Base-by-base conservation (phyloP, 2,113 vertebrate genomes). In the Scopus umbretta region DNA sequence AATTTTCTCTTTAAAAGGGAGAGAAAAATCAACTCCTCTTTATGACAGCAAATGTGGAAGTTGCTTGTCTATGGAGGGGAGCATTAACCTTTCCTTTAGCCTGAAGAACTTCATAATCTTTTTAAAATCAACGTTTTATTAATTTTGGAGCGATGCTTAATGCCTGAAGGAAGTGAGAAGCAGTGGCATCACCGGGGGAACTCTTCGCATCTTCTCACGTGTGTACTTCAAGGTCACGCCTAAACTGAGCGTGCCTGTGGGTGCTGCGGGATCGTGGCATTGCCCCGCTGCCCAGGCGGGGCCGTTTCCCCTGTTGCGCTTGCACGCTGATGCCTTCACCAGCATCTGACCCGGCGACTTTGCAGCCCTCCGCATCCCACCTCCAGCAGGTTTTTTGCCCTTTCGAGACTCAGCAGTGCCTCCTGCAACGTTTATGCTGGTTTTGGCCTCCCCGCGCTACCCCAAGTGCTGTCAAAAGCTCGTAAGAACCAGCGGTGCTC, bases 61-160 rank as follows among this genome's bases (percentile, higher is more conserved):
- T 42, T 75, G 27, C 29, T 7, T 32, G 53, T 42, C 23, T 52
- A 8, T 10, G 38, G 47, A 95, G 81, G 88, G 73, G 45, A 70
- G 66, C 50, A 66, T 76, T 93, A 86, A 90, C 93, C 92, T 95
- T 83, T 82, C 63, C 58, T 83, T 84, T 27, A 88, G 75, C 50
- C 53, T 62, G 58, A 65, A 94, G 88, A 94, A 85, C 53, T 82
- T 88, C 1, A 11, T 80, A 49, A 93, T 76, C 66, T 85, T 71
- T 85, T 68, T 15, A 66, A 94, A 95, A 90, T 66, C 49, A 90
- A 50, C 29, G 74, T 94, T 65, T 82, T 76, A 86, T 94, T 94
- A 62, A 86, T 83, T 96, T 72, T 78, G 45, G 71, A 95, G 95
- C 38, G 71, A 90, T 13, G 49, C 66, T 79, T 89, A 75, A 65